Base-by-base conservation (phyloP, 2,113 vertebrate genomes). In the Neodon shergylaensis region DNA sequence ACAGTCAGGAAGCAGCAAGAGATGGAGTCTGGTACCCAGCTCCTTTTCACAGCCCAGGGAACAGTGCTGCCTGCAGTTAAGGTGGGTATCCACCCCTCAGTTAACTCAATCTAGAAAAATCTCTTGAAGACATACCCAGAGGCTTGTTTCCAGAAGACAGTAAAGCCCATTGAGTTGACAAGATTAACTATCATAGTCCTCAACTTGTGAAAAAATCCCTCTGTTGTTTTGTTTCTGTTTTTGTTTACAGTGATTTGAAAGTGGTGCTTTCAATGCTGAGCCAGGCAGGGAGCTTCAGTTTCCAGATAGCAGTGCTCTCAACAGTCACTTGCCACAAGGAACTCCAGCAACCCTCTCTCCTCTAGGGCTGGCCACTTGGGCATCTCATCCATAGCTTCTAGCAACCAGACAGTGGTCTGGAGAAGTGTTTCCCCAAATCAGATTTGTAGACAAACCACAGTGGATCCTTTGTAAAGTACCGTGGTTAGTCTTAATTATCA, bases 201-300 rank as follows among this genome's bases (percentile, higher is more conserved):
- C 44, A 3, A 6, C 22, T 9, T 39, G 11, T 0, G 36, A n/a
- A 11, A 11, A 36, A 36, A n/a, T 28, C 7, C 14, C n/a, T 19
- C 21, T 65, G 19, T 26, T 24, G 28, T 44, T 49, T 70, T 31
- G 33, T 28, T 74, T 70, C 36, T 70, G 68, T n/a, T 70, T 70
- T n/a, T 14, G 13, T 44, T 49, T 16, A 16, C 16, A 8, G 21
- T 42, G 47, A 24, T 39, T 70, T 8, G n/a, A 42, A 44, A 63
- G n/a, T 14, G 17, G 28, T 52, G 26, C 7, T 73, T 24, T 42
- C 26, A 61, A 8, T n/a, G 78, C 8, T 82, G 28, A 47, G 19
- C 49, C 1, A 42, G 28, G 12, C 36, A n/a, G 3, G 7, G 47
- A 78, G 3, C 26, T 13, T 33, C 70, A 47, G 19, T 47, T 66